Conservation (phyloP, 2,797 vertebrate species). For the Amazona finschi region DNA sequence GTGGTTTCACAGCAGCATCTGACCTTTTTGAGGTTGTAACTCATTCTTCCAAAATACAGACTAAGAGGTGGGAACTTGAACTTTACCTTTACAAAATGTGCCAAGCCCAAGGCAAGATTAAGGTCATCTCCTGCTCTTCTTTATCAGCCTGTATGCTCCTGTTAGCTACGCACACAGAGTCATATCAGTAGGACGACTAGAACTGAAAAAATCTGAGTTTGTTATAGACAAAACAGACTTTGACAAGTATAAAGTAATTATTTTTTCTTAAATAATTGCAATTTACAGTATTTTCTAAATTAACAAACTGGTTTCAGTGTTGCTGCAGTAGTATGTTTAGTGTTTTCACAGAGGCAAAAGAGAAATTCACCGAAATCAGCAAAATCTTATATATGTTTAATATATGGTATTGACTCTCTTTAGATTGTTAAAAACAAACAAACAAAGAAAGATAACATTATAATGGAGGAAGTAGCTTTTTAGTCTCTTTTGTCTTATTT, state of each 20-base stretch:
- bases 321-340: background rate
- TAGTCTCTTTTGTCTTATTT: background rate
- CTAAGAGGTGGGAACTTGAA: background rate
- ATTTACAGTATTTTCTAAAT: background rate
- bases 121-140: background rate
- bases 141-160: accelerated
- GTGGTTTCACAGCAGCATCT: accelerated
- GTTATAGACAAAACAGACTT: background rate
- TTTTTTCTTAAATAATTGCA: background rate
- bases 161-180: background rate
- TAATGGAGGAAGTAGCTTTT: background rate
- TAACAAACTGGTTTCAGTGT: background rate
- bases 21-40: background rate
- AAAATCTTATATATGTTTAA: background rate
- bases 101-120: background rate
- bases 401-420: background rate
- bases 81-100: background rate
- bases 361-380: background rate
- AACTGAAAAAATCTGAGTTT: background rate
- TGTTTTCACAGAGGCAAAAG: background rate
- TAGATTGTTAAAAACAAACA: background rate
- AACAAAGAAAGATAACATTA: background rate
- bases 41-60: background rate
- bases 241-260: background rate
- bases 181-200: background rate